Evolutionary conservation across 2,888 invertebrate species (phyloP).

Genomic region (Tinea semifulvella): DNA sequence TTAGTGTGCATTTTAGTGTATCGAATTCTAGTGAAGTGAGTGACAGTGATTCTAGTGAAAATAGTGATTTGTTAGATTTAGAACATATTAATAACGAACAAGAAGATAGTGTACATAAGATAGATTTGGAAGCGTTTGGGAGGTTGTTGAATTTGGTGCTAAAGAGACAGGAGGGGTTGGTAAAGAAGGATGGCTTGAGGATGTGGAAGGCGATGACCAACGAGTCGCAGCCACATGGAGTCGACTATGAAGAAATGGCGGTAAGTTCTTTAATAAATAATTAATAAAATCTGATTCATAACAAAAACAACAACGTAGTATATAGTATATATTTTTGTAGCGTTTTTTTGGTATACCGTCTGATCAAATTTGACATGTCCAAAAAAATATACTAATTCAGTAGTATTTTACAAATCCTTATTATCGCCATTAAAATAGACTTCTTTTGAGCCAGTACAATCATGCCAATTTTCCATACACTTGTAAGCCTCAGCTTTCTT

Average conservation of each 20-base stretch:
- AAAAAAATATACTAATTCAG: too few species aligned
- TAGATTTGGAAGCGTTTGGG: slow-evolving; percentile 85
- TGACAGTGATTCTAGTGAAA: slow-evolving; percentile 25
- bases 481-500: too few species aligned
- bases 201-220: slow-evolving; percentile 85
- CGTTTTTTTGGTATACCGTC: too few species aligned
- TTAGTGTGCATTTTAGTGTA: slow-evolving; percentile 48
- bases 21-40: slow-evolving; percentile 44
- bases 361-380: too few species aligned
- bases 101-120: slow-evolving; percentile 66
- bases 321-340: too few species aligned
- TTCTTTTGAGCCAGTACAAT: too few species aligned
- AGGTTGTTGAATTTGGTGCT: slow-evolving; percentile 76
- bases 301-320: too few species aligned
- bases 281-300: too few species aligned
- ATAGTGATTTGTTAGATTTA: slow-evolving; percentile 26
- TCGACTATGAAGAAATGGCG: slow-evolving; percentile 81
- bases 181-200: slow-evolving; percentile 79
- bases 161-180: slow-evolving; percentile 79
- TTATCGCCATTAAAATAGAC: too few species aligned
- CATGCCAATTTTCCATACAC: too few species aligned
- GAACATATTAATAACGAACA: slow-evolving; percentile 42
- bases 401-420: too few species aligned
- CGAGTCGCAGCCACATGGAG: slow-evolving; percentile 78
- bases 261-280: too few species aligned